A percentile compares a stretch with the other conserved stretches of the same genome.
phyloP scores from a whole-genome alignment of 1,140 invertebrate species.

The Zaprionus davidi region DNA sequence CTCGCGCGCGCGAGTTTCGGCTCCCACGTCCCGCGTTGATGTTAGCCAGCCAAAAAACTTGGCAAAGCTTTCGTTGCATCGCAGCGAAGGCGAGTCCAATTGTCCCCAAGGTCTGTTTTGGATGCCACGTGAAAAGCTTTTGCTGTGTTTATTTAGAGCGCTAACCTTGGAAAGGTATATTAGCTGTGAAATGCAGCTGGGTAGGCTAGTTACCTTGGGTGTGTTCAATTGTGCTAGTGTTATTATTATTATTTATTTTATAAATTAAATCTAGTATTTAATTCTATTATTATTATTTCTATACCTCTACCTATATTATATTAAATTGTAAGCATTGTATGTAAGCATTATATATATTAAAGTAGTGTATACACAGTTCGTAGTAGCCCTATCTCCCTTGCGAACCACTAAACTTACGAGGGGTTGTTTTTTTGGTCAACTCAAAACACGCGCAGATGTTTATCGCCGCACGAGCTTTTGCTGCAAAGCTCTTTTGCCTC shows the following conservation, averaged over 20 bases:
- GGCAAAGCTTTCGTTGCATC: conserved; percentile 50
- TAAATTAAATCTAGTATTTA: too few species aligned
- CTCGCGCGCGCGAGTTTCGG: background rate
- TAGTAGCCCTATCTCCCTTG: background rate
- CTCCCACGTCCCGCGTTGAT: background rate
- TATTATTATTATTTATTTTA: too few species aligned
- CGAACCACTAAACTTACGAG: background rate
- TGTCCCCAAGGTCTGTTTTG: conserved; percentile 66
- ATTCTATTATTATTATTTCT: too few species aligned
- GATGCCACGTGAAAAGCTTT: conserved; percentile 46
- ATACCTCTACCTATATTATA: too few species aligned
- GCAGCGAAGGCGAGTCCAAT: conserved; percentile 11
- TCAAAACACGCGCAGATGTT: conserved; percentile 52
- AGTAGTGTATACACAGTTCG: conserved; percentile 14
- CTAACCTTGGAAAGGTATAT: background rate
- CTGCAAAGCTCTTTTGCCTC: conserved; percentile 39
- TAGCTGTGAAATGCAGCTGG: background rate
- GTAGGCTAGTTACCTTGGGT: background rate
- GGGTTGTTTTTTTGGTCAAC: conserved; percentile 59
- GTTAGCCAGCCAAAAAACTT: conserved; percentile 25
- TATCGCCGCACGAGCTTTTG: conserved; percentile 39
- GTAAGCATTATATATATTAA: background rate
- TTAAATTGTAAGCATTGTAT: too few species aligned
- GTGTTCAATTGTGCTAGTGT: too few species aligned
- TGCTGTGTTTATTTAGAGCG: conserved; percentile 25